These are phyloP conservation scores for Parthenolecanium corni DNA, from an alignment of 2,888 invertebrate genomes.

Conservation along the genomic window DNA sequence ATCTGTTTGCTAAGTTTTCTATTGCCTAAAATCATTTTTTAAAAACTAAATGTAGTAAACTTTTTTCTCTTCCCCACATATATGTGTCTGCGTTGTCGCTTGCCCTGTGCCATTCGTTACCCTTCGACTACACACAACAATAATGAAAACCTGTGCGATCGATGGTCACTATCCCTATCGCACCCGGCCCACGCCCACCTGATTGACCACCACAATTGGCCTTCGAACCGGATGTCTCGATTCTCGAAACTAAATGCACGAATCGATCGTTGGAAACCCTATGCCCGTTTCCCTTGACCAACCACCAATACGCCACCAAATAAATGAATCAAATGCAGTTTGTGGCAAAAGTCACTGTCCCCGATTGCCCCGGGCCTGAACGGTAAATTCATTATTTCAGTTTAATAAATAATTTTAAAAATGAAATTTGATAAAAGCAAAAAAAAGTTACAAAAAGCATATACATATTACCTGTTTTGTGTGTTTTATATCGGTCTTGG, in stretches of 20 bases:
- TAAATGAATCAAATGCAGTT: conserved; percentile 53
- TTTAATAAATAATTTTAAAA: background rate
- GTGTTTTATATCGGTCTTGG: background rate
- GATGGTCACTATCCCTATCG: conserved; percentile 21
- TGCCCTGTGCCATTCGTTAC: conserved; percentile 19
- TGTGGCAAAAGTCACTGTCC: conserved; percentile 99
- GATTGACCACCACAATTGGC: background rate
- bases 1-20: no score
- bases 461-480: background rate
- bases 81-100: conserved; percentile 19
- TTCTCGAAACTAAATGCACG: conserved; percentile 3
- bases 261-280: conserved; percentile 19
- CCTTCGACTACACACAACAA: conserved; percentile 12
- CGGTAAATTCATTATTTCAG: conserved; percentile 63
- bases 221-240: conserved; percentile 21
- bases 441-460: no score
- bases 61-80: conserved; percentile 22
- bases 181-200: conserved; percentile 26
- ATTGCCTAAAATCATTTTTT: no score
- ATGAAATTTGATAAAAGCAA: background rate
- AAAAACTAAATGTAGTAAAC: conserved; percentile 18
- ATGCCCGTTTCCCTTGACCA: conserved; percentile 9
- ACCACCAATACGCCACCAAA: background rate
- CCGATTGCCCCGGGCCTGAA: conserved; percentile 99
- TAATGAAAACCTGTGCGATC: conserved; percentile 14